These are phyloP conservation scores for Nycticorax nycticorax DNA, from an alignment of 2,113 vertebrate genomes.

Conservation along the genomic window DNA sequence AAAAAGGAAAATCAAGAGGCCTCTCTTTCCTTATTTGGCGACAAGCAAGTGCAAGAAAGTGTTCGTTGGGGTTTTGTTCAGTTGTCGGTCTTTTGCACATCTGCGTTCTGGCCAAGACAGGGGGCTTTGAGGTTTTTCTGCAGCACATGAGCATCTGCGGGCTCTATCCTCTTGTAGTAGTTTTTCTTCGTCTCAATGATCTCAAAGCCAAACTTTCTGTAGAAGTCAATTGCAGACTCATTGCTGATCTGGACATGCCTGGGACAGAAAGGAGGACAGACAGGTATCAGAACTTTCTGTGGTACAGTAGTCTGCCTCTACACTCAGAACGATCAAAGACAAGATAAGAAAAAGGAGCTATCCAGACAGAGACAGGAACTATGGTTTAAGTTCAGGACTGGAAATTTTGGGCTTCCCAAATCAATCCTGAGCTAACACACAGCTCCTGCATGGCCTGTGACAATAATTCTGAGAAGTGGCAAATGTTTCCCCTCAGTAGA, in stretches of 20 bases:
- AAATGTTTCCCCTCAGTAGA: background rate
- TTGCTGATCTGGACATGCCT: conserved; percentile 99
- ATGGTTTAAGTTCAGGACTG: background rate
- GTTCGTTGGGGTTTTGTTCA: conserved; percentile 75
- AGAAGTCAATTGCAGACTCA: conserved; percentile 98
- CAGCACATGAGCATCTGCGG: conserved; percentile 96
- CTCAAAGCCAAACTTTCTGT: conserved; percentile 99
- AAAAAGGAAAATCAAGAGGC: conserved; percentile 51
- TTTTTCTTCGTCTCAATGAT: conserved; percentile 99
- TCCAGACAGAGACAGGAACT: background rate
- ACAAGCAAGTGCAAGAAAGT: conserved; percentile 84
- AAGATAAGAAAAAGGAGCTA: background rate
- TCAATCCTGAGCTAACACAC: background rate
- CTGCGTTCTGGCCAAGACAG: conserved; percentile 85
- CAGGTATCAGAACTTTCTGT: background rate
- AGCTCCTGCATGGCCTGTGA: background rate
- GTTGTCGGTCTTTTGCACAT: conserved; percentile 90
- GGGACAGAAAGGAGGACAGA: background rate
- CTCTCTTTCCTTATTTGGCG: conserved; percentile 84
- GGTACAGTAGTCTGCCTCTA: background rate
- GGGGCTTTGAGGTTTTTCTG: conserved; percentile 95
- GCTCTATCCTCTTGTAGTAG: conserved; percentile 99
- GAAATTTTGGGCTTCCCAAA: background rate
- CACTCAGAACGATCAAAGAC: background rate
- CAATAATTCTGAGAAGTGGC: background rate